A percentile compares a stretch with the other conserved stretches of the same genome.
Evolutionary conservation across 2,888 invertebrate species (phyloP).

Genomic region (Acronicta leporina): DNA sequence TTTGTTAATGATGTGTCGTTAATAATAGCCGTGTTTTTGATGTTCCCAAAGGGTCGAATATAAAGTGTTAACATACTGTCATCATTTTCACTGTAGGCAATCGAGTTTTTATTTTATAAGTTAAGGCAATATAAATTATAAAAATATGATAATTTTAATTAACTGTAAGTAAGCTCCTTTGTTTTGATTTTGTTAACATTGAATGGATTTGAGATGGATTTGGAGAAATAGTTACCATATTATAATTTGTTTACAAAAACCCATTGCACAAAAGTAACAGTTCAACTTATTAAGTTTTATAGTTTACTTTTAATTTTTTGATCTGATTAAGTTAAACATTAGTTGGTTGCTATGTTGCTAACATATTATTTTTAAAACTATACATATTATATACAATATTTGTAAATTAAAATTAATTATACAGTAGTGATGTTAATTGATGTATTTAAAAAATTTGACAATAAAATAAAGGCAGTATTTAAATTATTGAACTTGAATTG

Average conservation of each 20-base stretch:
- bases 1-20: neutral
- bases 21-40: neutral
- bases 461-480: constrained; percentile 87
- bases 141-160: neutral
- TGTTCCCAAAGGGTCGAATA: neutral
- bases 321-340: constrained; percentile 60
- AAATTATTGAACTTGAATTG: constrained; percentile 73
- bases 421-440: constrained; percentile 65
- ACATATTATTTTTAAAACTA: constrained; percentile 58
- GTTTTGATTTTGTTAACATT: constrained; percentile 30
- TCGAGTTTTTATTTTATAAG: no score
- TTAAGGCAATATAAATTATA: constrained; percentile 5
- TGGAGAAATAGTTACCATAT: constrained; percentile 70
- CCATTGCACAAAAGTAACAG: constrained; percentile 75
- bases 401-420: constrained; percentile 63
- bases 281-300: constrained; percentile 66
- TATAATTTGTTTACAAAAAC: constrained; percentile 61
- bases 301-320: constrained; percentile 59
- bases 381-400: constrained; percentile 55
- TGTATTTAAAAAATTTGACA: constrained; percentile 85
- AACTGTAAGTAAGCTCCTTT: constrained; percentile 36
- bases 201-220: constrained; percentile 43
- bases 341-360: constrained; percentile 62
- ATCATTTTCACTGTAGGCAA: no score
- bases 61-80: neutral